Base-by-base conservation (phyloP, 35 echinoderm and acorn worm genomes). In the Acanthaster planci region DNA sequence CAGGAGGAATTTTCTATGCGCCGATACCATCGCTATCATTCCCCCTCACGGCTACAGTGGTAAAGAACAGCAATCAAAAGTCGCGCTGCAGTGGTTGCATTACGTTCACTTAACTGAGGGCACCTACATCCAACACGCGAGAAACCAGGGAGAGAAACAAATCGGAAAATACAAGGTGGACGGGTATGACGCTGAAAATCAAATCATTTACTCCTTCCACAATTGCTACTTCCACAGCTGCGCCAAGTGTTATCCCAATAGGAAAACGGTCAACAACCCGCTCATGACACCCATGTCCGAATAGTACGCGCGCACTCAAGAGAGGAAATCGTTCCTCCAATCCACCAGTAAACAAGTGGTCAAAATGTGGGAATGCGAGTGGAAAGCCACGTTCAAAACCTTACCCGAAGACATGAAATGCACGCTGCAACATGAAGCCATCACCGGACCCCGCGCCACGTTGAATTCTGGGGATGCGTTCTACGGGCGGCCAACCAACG, bases 401-500 rank as follows among this genome's bases (percentile, higher is more conserved):
- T 39, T 86, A 21, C 16, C 83, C 7, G 27, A 64, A 67, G 67
- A 76, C 7, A 37, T 76, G 40, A 39, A 59, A 86, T n/a, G 59
- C 30, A 22, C 59, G 21, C 59, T 64, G 21, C 15, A 47, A 64
- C n/a, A 55, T n/a, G 22, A 39, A 79, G 17, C 12, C 15, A 38
- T 38, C 29, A 38, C 60, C 17, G 52, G 51, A 78, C 59, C 81
- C 16, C 58, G 54, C 34, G 30, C 29, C 56, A 37, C 52, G 1
- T 60, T 95, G 9, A 44, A 85, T 21, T 89, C 85, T 23, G 30
- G 83, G 0, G 85, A 97, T 1, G 81, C 79, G 16, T 92, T 97
- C 34, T 97, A 78, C 30, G 93, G 89, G 8, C 86, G 93, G 10
- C 57, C 86, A 2, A 92, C 93, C 30, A 92, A 91, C 29, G 85